Percentiles rank a stretch among this genome's conserved stretches.
These are phyloP conservation scores for Epirrhoe alternata DNA, from an alignment of 2,888 invertebrate genomes.

Conservation along the genomic window DNA sequence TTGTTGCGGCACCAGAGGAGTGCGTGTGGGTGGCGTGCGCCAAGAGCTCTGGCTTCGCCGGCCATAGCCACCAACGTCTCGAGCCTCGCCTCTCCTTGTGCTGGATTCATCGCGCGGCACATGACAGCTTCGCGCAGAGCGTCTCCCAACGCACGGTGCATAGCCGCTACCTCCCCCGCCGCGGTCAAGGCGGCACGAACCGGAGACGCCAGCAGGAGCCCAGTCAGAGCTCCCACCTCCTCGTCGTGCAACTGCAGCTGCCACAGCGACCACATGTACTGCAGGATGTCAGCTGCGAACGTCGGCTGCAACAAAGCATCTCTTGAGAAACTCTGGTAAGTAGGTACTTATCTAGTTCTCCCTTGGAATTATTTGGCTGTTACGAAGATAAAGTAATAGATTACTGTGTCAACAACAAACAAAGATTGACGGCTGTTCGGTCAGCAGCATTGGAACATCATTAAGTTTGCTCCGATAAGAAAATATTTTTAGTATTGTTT, in stretches of 20 bases:
- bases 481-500: too few relatives aligned
- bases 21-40: slow-evolving; percentile 90
- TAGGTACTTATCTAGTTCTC: too few relatives aligned
- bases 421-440: too few relatives aligned
- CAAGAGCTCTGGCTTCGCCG: slow-evolving; percentile 91
- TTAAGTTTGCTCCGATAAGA: too few relatives aligned
- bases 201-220: slow-evolving; percentile 92
- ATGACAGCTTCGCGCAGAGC: slow-evolving; percentile 87
- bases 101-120: slow-evolving; percentile 48
- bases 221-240: slow-evolving; percentile 95
- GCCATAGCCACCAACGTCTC: slow-evolving; percentile 65
- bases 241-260: slow-evolving; percentile 93
- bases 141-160: slow-evolving; percentile 90
- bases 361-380: too few relatives aligned
- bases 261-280: slow-evolving; percentile 91
- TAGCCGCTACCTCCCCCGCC: slow-evolving; percentile 85
- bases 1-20: slow-evolving; percentile 96
- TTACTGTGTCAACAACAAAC: too few relatives aligned
- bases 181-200: slow-evolving; percentile 93
- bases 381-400: too few relatives aligned
- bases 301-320: slow-evolving; percentile 86
- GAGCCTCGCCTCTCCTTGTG: slow-evolving; percentile 56
- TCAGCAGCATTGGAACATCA: too few relatives aligned
- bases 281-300: slow-evolving; percentile 92
- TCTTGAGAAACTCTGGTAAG: too few relatives aligned